Evolutionary conservation across 2,888 invertebrate species (phyloP).

Genomic region (Nezara viridula): DNA sequence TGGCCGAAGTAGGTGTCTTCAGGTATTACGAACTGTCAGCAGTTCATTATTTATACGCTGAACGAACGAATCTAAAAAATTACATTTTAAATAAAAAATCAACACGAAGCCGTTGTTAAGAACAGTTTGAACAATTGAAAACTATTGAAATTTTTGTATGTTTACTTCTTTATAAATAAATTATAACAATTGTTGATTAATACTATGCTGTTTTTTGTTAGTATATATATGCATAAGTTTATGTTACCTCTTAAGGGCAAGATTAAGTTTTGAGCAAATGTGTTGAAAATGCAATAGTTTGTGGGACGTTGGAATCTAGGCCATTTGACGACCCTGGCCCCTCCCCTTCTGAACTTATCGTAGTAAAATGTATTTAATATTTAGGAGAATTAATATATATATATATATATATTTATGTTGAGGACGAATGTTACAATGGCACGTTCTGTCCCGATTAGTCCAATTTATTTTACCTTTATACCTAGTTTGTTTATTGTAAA

Average conservation of each 20-base stretch:
- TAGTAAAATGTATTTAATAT: conserved; percentile 48
- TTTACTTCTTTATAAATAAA: conserved; percentile 38
- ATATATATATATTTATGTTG: conserved; percentile 42
- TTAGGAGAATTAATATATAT: conserved; percentile 48
- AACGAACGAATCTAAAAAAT: neutral
- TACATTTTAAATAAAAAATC: neutral
- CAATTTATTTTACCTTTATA: conserved; percentile 49
- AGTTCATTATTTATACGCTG: neutral
- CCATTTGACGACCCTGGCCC: conserved; percentile 22
- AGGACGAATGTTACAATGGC: conserved; percentile 11
- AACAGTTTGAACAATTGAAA: conserved; percentile 23
- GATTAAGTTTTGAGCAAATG: neutral
- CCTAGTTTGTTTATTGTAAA: conserved; percentile 40
- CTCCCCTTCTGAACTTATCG: conserved; percentile 18
- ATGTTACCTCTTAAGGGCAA: neutral
- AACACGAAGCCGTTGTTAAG: neutral
- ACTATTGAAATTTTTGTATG: conserved; percentile 33
- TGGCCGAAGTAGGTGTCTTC: neutral
- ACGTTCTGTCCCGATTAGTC: conserved; percentile 24
- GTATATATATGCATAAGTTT: neutral
- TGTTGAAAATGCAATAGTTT: conserved; percentile 1
- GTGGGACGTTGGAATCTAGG: neutral
- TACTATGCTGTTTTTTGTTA: conserved; percentile 35
- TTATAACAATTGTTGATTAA: conserved; percentile 46
- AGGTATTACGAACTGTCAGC: neutral